Evolutionary conservation across 1,140 invertebrate species (phyloP).

Genomic region (Platorchestia sp.): DNA sequence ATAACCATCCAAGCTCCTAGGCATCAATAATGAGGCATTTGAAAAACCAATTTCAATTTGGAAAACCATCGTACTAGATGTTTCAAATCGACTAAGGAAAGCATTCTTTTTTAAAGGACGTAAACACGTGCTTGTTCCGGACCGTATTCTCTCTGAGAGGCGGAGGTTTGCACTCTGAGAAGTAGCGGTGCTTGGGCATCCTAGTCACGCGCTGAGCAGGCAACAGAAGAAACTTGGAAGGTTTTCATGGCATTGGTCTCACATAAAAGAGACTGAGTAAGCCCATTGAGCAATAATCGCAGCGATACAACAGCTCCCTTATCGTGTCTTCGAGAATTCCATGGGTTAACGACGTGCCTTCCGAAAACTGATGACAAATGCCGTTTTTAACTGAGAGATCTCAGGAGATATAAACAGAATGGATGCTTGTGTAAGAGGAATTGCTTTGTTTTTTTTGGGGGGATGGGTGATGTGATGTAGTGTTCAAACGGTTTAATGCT

Average conservation of each 20-base stretch:
- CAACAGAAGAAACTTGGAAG: background rate
- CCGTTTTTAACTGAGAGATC: background rate
- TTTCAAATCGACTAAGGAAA: too few species aligned
- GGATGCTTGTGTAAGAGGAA: too few species aligned
- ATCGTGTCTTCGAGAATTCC: background rate
- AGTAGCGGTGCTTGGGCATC: background rate
- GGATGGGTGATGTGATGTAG: too few species aligned
- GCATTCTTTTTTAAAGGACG: too few species aligned
- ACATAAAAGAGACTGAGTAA: slow-evolving; percentile 1
- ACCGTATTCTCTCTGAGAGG: background rate
- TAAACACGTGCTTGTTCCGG: background rate
- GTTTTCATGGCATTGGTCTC: slow-evolving; percentile 6
- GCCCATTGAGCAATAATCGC: background rate
- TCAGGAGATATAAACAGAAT: background rate
- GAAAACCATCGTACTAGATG: too few species aligned
- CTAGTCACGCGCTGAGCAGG: background rate
- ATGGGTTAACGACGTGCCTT: background rate
- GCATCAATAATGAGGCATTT: too few species aligned
- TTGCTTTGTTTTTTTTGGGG: too few species aligned
- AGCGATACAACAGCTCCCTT: background rate
- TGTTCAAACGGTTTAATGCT: too few species aligned
- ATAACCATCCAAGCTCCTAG: too few species aligned
- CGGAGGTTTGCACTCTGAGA: background rate
- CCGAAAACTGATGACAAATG: background rate
- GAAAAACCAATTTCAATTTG: too few species aligned